Base-by-base conservation (phyloP, 2,797 vertebrate species). In the Miichthys miiuy region DNA sequence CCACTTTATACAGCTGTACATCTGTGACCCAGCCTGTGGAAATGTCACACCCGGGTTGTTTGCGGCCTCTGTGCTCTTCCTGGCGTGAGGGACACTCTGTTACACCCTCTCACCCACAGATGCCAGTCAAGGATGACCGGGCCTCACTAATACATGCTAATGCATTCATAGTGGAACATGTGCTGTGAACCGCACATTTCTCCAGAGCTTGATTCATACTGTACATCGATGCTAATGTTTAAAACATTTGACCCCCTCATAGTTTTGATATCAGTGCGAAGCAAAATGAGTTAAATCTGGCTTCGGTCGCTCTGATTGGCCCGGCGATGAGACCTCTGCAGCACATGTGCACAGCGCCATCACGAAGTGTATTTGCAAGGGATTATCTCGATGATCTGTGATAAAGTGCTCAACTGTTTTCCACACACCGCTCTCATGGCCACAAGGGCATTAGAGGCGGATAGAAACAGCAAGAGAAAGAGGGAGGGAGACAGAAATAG, bases 351-450 rank as follows among this genome's bases (percentile, higher is more conserved):
- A 30, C 75, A 73, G 73, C 58, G 44, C 79, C 80, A 80, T 77
- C 78, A 68, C 75, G 46, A 25, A 91, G 86, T 51, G 77, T 84
- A 83, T 91, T 93, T 93, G 81, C 70, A 44, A 84, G 85, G 91
- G 93, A 93, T 95, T 94, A 94, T 67, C 76, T 77, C 57, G 84
- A 84, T 90, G 91, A 91, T 90, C 89, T 80, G 85, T 75, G 91
- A 93, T 92, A 90, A 93, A 93, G 89, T 88, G 84, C 90, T 90
- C 91, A 91, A 92, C 91, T 92, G 90, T 92, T 92, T 93, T 93
- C 91, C 91, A 91, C 89, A 88, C 61, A 23, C 85, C 70, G 87
- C 85, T 84, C 80, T 82, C 87, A 77, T 70, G 78, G 72, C 79
- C 89, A 86, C 88, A 84, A 89, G 89, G 92, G 88, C 86, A 92